phyloP scores from a whole-genome alignment of 2,888 invertebrate genomes.

The Anarsia innoxiella region DNA sequence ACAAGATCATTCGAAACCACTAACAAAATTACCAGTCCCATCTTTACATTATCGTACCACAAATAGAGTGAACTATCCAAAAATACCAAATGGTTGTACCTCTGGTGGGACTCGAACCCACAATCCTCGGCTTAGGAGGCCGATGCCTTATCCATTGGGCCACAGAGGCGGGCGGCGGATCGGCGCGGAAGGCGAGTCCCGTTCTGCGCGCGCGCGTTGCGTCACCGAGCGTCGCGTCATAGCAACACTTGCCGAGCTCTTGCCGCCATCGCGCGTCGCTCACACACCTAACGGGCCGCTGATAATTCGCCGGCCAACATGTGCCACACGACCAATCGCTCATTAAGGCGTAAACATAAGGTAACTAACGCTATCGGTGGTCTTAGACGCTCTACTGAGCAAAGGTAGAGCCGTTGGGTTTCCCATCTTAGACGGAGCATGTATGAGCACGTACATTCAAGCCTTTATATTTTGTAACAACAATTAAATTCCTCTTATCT shows the following conservation, averaged over 20 bases:
- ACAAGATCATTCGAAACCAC: background rate
- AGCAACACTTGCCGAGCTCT: slow-evolving; percentile 9
- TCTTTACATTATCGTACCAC: too few relatives aligned
- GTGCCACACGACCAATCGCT: too few relatives aligned
- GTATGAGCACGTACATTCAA: too few relatives aligned
- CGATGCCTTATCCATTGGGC: slow-evolving; percentile 89
- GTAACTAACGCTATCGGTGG: too few relatives aligned
- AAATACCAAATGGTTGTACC: slow-evolving; percentile 67
- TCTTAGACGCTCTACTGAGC: too few relatives aligned
- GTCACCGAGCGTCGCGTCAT: slow-evolving; percentile 38
- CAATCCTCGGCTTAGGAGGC: slow-evolving; percentile 90
- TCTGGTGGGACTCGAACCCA: slow-evolving; percentile 92
- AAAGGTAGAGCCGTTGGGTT: too few relatives aligned
- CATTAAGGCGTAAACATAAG: too few relatives aligned
- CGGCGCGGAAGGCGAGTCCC: slow-evolving; percentile 81
- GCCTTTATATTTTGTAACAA: too few relatives aligned
- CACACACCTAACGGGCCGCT: slow-evolving; percentile 24
- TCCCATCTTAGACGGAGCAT: too few relatives aligned
- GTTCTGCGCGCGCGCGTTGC: slow-evolving; percentile 41
- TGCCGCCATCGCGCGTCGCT: slow-evolving; percentile 39
- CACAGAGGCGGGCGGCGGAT: slow-evolving; percentile 88
- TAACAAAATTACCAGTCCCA: too few relatives aligned
- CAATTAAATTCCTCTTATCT: too few relatives aligned
- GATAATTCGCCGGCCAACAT: slow-evolving; percentile 20
- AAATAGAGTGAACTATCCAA: too few relatives aligned